Evolutionary conservation across 2,888 invertebrate genomes (phyloP), one percentile per base, ranked within the genome.

Genomic region (Clistopyga incitator): DNA sequence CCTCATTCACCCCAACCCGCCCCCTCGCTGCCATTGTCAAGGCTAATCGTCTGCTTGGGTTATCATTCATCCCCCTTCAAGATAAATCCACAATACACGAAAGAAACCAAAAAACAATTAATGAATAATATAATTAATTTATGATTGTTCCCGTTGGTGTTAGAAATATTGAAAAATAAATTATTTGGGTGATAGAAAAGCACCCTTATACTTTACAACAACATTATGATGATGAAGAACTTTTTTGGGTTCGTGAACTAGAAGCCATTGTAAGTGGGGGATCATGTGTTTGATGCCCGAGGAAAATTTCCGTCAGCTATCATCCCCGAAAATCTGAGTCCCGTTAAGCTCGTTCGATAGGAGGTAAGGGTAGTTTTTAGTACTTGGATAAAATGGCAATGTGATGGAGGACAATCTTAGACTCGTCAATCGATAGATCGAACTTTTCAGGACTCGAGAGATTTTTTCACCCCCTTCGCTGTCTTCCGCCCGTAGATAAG

Each of bases 351-450:
- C 3, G 6, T n/a, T 59, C 59, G n/a, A 23, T 15, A 23, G 25
- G 29, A 6, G 29, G 15, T 6, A 29, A 59, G 29, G 59, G 59
- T 59, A 29, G 59, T 59, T 29, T 59, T 59, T n/a, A 29, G 15
- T 29, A 23, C 59, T 29, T 29, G 29, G 59, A 59, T 13, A 59
- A 59, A 59, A 18, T 13, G 59, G 11, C 59, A 29, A 59, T 4
- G 29, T 61, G n/a, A 61, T 61, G 34, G 61, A 61, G 2, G 34
- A 34, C n/a, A 61, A 61, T 61, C 61, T 34, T 29, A 15, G 61
- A 15, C 47, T 65, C 34, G 50, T 68, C 68, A 59, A 68, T 68
- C 67, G 77, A 68, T 59, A 13, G 68, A 68, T 38, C 38, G 59
- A 61, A 59, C 47, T 70, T 78, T 65, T 54, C 11, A n/a, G 34